Evolutionary conservation across 2,888 invertebrate genomes (phyloP).

Genomic region (Rhagium mordax): DNA sequence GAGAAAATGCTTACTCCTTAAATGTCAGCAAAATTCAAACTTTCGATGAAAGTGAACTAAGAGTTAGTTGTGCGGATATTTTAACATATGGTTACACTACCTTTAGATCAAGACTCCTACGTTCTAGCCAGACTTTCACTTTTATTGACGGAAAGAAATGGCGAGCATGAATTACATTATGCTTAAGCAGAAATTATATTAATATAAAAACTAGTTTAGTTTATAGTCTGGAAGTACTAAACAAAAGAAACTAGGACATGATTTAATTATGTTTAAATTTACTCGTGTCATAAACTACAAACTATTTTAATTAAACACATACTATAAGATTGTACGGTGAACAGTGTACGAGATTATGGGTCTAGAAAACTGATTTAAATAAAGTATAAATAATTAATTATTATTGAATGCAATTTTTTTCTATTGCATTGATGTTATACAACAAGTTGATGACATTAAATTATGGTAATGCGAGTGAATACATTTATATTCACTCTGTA

Average conservation of each 20-base stretch:
- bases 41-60: conserved; percentile 44
- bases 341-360: not conserved
- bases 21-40: conserved; percentile 1
- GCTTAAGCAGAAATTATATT: conserved; percentile 44
- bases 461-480: not conserved
- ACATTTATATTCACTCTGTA: not conserved
- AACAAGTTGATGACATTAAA: not conserved
- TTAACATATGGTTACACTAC: conserved; percentile 39
- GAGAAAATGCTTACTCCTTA: not conserved
- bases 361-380: not conserved
- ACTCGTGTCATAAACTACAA: conserved; percentile 11
- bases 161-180: conserved; percentile 48
- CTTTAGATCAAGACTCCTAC: conserved; percentile 55
- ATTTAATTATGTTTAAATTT: conserved; percentile 27
- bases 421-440: not conserved
- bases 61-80: conserved; percentile 34
- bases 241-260: conserved; percentile 28
- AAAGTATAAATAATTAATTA: not conserved
- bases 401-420: not conserved
- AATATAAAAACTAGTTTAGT: conserved; percentile 40
- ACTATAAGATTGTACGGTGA: not conserved
- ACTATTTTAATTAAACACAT: not conserved
- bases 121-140: conserved; percentile 62
- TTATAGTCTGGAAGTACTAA: conserved; percentile 16
- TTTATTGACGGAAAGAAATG: conserved; percentile 61